Evolutionary conservation across 37 sponge, comb jelly and placozoan genomes (phyloP).

Genomic region (Spongia lamella): DNA sequence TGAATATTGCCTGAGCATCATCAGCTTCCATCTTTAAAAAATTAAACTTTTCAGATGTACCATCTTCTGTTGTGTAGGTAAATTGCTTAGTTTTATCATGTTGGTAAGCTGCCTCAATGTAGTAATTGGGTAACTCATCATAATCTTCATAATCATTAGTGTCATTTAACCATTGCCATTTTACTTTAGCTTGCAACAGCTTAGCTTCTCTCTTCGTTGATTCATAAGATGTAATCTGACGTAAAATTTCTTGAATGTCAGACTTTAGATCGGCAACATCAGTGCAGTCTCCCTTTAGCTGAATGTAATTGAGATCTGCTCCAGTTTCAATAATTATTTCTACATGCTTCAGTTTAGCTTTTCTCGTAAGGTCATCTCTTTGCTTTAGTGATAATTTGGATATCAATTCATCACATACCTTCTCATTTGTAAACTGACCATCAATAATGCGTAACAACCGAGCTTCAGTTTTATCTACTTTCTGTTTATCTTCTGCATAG

Average conservation of each 20-base stretch:
- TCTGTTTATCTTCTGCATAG: neutral
- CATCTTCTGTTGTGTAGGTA: neutral
- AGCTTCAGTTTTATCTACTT: neutral
- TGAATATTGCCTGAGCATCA: neutral
- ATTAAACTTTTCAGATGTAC: neutral
- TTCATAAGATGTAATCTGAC: neutral
- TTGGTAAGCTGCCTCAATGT: slow-evolving; percentile 8
- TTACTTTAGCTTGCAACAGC: neutral
- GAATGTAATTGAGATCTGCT: neutral
- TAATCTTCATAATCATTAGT: slow-evolving; percentile 3
- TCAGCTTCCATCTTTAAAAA: neutral
- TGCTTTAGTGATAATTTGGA: neutral
- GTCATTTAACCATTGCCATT: slow-evolving; percentile 28
- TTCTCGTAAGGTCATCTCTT: neutral
- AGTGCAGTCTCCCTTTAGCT: neutral
- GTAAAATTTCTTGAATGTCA: neutral
- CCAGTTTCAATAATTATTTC: neutral
- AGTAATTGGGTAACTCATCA: neutral
- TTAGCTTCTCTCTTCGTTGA: slow-evolving; percentile 9
- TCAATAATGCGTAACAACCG: neutral
- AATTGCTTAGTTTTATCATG: neutral
- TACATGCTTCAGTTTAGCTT: neutral
- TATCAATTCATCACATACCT: neutral
- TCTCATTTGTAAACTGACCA: neutral
- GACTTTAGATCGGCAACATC: slow-evolving; percentile 7